A percentile compares a stretch with the other conserved stretches of the same genome.
These are phyloP conservation scores for Bothrops alternatus DNA, from an alignment of 2,797 vertebrate species.

Conservation along the genomic window DNA sequence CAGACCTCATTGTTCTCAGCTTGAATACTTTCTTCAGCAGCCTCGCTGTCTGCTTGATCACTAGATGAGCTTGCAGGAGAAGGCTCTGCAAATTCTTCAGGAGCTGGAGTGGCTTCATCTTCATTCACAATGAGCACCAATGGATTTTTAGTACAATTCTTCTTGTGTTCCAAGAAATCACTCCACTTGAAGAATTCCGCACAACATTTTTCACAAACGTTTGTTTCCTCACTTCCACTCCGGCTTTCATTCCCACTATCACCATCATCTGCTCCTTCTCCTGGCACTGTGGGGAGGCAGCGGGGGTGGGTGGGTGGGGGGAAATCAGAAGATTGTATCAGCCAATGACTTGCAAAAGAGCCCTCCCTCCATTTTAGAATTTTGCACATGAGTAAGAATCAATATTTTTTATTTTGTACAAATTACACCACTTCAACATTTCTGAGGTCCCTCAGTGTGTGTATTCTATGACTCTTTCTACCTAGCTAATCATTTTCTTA, in stretches of 20 bases:
- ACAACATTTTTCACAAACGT: slow-evolving; percentile 93
- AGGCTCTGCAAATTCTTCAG: slow-evolving; percentile 83
- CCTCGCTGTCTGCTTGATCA: slow-evolving; percentile 86
- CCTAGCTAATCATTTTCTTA: slow-evolving; percentile 98
- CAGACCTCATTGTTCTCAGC: slow-evolving; percentile 78
- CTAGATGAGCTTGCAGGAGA: slow-evolving; percentile 89
- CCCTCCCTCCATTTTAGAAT: slow-evolving; percentile 74
- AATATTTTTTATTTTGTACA: slow-evolving; percentile 92
- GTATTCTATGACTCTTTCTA: slow-evolving; percentile 83
- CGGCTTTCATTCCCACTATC: slow-evolving; percentile 94
- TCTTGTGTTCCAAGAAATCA: slow-evolving; percentile 95
- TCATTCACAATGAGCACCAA: slow-evolving; percentile 94
- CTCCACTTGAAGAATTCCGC: slow-evolving; percentile 99
- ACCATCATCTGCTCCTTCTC: slow-evolving; percentile 88
- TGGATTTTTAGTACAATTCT: slow-evolving; percentile 91
- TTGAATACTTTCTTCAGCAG: slow-evolving; percentile 80
- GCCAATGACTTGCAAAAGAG: slow-evolving; percentile 69
- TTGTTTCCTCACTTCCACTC: slow-evolving; percentile 95
- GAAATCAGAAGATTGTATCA: slow-evolving; percentile 81
- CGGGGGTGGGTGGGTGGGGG: neutral
- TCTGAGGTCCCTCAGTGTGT: slow-evolving; percentile 77
- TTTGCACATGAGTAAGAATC: slow-evolving; percentile 89
- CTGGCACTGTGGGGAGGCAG: slow-evolving; percentile 75
- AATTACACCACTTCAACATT: slow-evolving; percentile 92
- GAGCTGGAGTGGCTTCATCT: slow-evolving; percentile 84